phyloP scores from a whole-genome alignment of 2,888 invertebrate species.

The Protodeltote pygarga region DNA sequence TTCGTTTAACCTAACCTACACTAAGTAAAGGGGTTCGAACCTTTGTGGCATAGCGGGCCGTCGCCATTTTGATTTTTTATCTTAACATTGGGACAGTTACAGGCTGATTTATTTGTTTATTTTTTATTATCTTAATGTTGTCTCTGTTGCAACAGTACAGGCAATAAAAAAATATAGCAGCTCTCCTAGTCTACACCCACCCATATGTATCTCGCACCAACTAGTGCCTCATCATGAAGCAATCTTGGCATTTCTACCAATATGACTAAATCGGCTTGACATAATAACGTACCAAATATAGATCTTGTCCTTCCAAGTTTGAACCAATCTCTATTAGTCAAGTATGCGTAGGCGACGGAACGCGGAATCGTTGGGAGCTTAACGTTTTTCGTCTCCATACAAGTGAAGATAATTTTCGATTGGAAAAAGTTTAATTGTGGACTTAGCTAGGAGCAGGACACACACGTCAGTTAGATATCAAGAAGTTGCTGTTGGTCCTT shows the following conservation, averaged over 20 bases:
- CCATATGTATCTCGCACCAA: conserved; percentile 22
- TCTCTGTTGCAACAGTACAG: no score
- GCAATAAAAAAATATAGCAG: conserved; percentile 1
- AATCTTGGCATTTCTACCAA: conserved; percentile 41
- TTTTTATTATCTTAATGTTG: no score
- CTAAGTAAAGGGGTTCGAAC: no score
- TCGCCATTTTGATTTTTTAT: no score
- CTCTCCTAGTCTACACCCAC: conserved; percentile 1
- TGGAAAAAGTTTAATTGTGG: conserved; percentile 14
- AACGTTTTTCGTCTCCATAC: conserved; percentile 10
- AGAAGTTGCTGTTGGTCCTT: no score
- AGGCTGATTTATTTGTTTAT: no score
- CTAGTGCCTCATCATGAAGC: conserved; percentile 32
- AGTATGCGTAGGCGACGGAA: conserved; percentile 40
- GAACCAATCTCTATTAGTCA: conserved; percentile 42
- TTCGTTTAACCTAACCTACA: no score
- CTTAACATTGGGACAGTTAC: no score
- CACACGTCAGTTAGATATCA: no score
- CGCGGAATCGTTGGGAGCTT: conserved; percentile 32
- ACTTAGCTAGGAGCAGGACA: not conserved
- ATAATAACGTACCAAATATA: conserved; percentile 35
- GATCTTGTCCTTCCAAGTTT: conserved; percentile 47
- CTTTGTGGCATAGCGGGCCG: no score
- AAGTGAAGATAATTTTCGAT: conserved; percentile 21
- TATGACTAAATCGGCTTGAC: conserved; percentile 35